phyloP scores from a whole-genome alignment of 1,140 invertebrate species.

The Scaptodrosophila lebanonensis region DNA sequence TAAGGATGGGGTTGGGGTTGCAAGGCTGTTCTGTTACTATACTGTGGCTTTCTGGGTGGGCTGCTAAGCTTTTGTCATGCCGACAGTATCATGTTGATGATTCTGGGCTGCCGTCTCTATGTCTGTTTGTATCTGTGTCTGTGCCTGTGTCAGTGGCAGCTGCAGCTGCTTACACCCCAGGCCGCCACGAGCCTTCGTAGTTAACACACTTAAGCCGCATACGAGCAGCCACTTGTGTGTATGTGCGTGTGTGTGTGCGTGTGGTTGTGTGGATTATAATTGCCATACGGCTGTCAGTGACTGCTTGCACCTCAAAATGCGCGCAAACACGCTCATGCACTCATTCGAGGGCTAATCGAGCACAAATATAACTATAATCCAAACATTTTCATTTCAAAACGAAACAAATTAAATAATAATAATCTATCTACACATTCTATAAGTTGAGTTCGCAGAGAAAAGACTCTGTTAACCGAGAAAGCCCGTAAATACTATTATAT shows the following conservation, averaged over 20 bases:
- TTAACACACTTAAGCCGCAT: slow-evolving; percentile 56
- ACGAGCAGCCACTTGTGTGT: slow-evolving; percentile 29
- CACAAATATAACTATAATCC: too few species aligned
- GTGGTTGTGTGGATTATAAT: slow-evolving; percentile 65
- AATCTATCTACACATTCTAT: too few species aligned
- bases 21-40: slow-evolving; percentile 2
- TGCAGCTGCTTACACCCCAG: slow-evolving; percentile 40
- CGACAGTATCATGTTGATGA: slow-evolving; percentile 70
- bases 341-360: too few species aligned
- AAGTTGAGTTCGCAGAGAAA: too few species aligned
- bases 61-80: slow-evolving; percentile 63
- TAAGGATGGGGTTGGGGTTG: slow-evolving; percentile 28
- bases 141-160: slow-evolving; percentile 68
- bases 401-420: too few species aligned
- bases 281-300: slow-evolving; percentile 67
- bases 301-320: slow-evolving; percentile 48
- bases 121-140: too few species aligned
- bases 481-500: too few species aligned
- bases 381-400: too few species aligned
- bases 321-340: slow-evolving; percentile 2
- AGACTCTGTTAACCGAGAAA: too few species aligned
- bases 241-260: slow-evolving; percentile 27
- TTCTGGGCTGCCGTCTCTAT: too few species aligned
- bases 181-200: slow-evolving; percentile 8
- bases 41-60: slow-evolving; percentile 12